These are phyloP conservation scores for Amia ocellicauda DNA, from an alignment of 2,113 vertebrate genomes.

Conservation along the genomic window DNA sequence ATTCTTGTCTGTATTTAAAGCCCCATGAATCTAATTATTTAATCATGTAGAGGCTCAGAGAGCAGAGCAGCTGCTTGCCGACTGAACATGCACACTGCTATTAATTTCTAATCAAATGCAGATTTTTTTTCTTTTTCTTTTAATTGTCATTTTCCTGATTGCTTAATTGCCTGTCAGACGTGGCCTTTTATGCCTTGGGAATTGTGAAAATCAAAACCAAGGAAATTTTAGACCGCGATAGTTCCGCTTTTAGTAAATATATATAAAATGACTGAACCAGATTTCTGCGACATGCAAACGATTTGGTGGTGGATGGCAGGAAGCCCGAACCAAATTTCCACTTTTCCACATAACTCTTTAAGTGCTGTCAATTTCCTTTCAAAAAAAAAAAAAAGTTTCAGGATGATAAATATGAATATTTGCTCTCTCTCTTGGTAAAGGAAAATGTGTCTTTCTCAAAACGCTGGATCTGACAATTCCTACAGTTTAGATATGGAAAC, in stretches of 20 bases:
- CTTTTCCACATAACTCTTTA: too few species aligned
- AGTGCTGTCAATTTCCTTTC: too few species aligned
- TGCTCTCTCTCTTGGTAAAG: too few species aligned
- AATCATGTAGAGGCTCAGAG: conserved; percentile 25
- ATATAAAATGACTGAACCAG: too few species aligned
- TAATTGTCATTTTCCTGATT: conserved; percentile 25
- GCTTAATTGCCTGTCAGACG: conserved; percentile 15
- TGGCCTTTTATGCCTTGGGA: conserved; percentile 11
- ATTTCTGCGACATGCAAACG: too few species aligned
- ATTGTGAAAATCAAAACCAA: conserved; percentile 18
- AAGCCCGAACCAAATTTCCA: too few species aligned
- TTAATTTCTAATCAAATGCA: conserved; percentile 33
- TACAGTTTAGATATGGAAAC: too few species aligned
- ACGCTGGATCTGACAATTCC: too few species aligned
- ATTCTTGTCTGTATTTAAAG: conserved; percentile 22
- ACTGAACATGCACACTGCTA: conserved; percentile 28
- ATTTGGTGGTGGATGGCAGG: too few species aligned
- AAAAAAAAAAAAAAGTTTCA: too few species aligned
- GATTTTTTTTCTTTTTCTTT: conserved; percentile 6
- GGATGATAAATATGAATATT: too few species aligned
- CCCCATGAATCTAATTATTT: conserved; percentile 30
- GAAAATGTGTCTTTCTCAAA: too few species aligned
- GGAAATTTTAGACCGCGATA: conserved; percentile 15
- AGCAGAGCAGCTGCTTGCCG: conserved; percentile 23
- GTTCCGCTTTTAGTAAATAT: conserved; percentile 14